Conservation (phyloP, 2,113 vertebrate genomes). For the Nematolebias whitei region DNA sequence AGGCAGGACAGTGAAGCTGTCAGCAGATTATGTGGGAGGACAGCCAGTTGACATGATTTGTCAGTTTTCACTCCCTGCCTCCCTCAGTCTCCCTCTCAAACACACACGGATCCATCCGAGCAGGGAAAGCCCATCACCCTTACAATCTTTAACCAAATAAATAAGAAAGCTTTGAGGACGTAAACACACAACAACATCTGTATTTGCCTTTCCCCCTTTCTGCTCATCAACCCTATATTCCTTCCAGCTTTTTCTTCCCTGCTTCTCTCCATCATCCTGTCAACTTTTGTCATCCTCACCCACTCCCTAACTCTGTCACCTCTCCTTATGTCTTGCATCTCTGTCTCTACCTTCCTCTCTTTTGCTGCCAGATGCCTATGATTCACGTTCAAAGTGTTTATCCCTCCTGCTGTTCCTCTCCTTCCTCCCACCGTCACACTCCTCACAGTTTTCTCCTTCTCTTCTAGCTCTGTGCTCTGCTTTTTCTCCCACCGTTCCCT, state of each 20-base stretch:
- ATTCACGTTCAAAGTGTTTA: conserved; percentile 63
- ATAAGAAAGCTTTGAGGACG: conserved; percentile 22
- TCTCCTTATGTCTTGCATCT: conserved; percentile 59
- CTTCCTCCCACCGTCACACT: conserved; percentile 57
- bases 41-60: conserved; percentile 64
- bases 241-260: conserved; percentile 14
- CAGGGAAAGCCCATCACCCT: conserved; percentile 24
- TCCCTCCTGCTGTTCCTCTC: conserved; percentile 61
- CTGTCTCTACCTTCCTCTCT: conserved; percentile 23
- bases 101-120: conserved; percentile 1
- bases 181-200: conserved; percentile 38
- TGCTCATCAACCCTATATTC: conserved; percentile 7
- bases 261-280: conserved; percentile 51
- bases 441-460: conserved; percentile 23
- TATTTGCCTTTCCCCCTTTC: conserved; percentile 20
- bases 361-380: conserved; percentile 57
- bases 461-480: conserved; percentile 6
- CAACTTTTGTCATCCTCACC: conserved; percentile 58
- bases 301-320: conserved; percentile 62
- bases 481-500: background rate
- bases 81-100: conserved; percentile 10
- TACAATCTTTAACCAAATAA: conserved; percentile 36
- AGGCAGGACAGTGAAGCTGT: conserved; percentile 60
- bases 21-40: conserved; percentile 69
- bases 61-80: conserved; percentile 55